These are phyloP conservation scores for Drosophila ambigua DNA, from an alignment of 1,140 invertebrate species.

Conservation along the genomic window DNA sequence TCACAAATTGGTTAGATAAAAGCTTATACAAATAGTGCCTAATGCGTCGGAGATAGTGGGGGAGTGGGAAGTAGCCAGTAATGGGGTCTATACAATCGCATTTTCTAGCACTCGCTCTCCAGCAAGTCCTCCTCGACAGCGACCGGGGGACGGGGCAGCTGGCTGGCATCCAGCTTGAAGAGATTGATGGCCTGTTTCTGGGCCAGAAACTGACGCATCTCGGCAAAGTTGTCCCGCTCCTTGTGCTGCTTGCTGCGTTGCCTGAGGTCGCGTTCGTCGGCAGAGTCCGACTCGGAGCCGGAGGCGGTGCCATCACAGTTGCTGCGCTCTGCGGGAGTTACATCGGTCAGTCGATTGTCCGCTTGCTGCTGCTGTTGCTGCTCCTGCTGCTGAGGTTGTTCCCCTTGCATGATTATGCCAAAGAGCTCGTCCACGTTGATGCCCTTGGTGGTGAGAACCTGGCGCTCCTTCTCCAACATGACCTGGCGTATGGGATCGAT, in stretches of 20 bases:
- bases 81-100: not conserved
- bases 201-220: constrained; percentile 81
- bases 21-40: constrained; percentile 33
- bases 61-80: constrained; percentile 18
- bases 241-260: constrained; percentile 68
- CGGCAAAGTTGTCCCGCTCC: constrained; percentile 80
- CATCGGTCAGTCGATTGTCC: constrained; percentile 60
- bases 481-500: constrained; percentile 81
- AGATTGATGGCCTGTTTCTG: constrained; percentile 78
- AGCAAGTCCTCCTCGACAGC: constrained; percentile 67
- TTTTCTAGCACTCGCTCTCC: constrained; percentile 74
- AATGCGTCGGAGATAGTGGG: constrained; percentile 24
- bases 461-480: constrained; percentile 79
- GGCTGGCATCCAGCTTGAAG: constrained; percentile 53
- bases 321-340: not conserved
- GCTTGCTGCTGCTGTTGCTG: constrained; percentile 32
- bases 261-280: constrained; percentile 52
- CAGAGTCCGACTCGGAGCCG: constrained; percentile 61
- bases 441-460: constrained; percentile 75
- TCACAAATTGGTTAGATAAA: constrained; percentile 16
- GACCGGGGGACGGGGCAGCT: constrained; percentile 21
- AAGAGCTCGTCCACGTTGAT: constrained; percentile 80
- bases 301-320: constrained; percentile 30
- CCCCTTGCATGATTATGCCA: constrained; percentile 41
- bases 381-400: constrained; percentile 1